Evolutionary conservation across 1,140 invertebrate genomes (phyloP), one percentile per base, ranked within the genome.

Genomic region (Pararge aegeria): DNA sequence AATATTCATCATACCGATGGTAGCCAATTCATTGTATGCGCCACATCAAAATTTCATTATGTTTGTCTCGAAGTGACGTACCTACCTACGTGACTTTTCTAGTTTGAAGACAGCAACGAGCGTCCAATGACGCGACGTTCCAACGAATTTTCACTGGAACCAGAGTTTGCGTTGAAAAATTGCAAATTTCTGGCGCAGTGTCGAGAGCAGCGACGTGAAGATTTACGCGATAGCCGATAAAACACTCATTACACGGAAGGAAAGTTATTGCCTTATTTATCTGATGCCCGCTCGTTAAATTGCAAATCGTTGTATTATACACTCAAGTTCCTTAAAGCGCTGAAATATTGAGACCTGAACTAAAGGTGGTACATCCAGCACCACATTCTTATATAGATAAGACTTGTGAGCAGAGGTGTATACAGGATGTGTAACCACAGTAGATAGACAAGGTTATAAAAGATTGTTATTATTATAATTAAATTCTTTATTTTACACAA

Each of bases 71-170:
- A n/a, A n/a, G n/a, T n/a, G n/a, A n/a, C n/a, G n/a, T n/a, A n/a
- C n/a, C n/a, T n/a, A 80, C 10, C 30, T 34, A 7, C 73, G 75
- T 80, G 77, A 80, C 73, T 80, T 75, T 75, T 52, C 50, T 54
- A 34, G 4, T n/a, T 5, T 12, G 48, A 73, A 68, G 70, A 77
- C 72, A 73, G 59, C 58, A 58, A 40, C 51, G 56, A 55, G n/a
- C n/a, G n/a, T n/a, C 60, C 53, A 27, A 27, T 4, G 5, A 9
- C 10, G 5, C 4, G 1, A 27, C 27, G 0, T 65, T 62, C 66
- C 42, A 42, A 61, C 64, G 65, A 78, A 74, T 78, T 80, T 80
- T 76, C 66, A 69, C 63, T 20, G 55, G 61, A 75, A 73, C 71
- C 67, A n/a, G 53, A 66, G 69, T 78, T 75, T 72, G 54, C 61